Evolutionary conservation across 2,888 invertebrate genomes (phyloP).

Genomic region (Parnassius glacialis): DNA sequence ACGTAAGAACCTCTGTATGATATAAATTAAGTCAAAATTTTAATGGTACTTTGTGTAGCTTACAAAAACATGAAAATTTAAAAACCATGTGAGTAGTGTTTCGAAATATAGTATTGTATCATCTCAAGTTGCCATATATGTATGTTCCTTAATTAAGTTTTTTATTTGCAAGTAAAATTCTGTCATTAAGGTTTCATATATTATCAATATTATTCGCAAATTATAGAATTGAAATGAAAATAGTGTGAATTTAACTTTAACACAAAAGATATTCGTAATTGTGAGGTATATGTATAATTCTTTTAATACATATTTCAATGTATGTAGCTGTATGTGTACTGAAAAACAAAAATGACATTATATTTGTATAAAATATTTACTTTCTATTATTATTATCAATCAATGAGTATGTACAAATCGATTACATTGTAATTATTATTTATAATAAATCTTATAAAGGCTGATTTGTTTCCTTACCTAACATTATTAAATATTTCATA

Average conservation of each 20-base stretch:
- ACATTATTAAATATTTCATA: neutral
- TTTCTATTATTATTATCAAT: constrained; percentile 73
- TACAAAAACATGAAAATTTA: neutral
- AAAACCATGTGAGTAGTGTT: neutral
- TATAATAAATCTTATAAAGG: constrained; percentile 75
- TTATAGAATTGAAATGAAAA: constrained; percentile 12
- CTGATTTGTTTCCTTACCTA: constrained; percentile 26
- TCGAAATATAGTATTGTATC: constrained; percentile 8
- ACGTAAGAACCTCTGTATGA: constrained; percentile 7
- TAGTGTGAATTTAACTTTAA: constrained; percentile 8
- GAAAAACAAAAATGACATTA: constrained; percentile 72
- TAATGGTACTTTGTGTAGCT: constrained; percentile 19
- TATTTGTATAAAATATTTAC: constrained; percentile 77
- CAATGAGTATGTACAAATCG: constrained; percentile 75
- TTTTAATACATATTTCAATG: constrained; percentile 55
- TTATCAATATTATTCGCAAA: constrained; percentile 26
- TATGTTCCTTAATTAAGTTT: constrained; percentile 74
- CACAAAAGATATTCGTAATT: constrained; percentile 2
- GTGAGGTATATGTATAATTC: constrained; percentile 47
- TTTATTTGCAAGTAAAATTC: constrained; percentile 72
- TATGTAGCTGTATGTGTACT: constrained; percentile 60
- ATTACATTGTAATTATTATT: constrained; percentile 75
- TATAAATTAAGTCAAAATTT: constrained; percentile 17
- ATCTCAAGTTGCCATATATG: constrained; percentile 29
- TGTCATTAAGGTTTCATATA: constrained; percentile 66